Base-by-base conservation (phyloP, 2,888 invertebrate genomes). In the Bombylius discolor region DNA sequence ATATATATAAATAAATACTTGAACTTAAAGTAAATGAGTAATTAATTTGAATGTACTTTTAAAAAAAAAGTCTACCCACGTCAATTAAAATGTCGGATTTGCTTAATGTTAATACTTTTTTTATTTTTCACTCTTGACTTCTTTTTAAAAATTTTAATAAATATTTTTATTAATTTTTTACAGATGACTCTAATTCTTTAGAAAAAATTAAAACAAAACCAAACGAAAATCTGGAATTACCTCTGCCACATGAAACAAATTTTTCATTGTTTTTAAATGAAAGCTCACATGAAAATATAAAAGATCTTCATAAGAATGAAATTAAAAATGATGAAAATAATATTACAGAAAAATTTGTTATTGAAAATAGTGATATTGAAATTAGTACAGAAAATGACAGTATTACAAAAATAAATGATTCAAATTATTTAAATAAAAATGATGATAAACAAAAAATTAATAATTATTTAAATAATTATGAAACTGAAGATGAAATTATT, bases 131-230 rank as follows among this genome's bases (percentile, higher is more conserved):
- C 34, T 7, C 34, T 7, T 36, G 1, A 36, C 2, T 7, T 7
- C 1, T 7, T 7, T 36, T 8, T 8, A 36, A 36, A 36, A 7
- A 36, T 36, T 36, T 36, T 36, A 36, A 36, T 36, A 36, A 7
- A 57, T 56, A 4, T 13, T 47, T 62, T 44, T 4, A 39, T 36
- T 36, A 42, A n/a, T 51, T 31, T 7, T 23, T 48, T 48, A 11
- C 11, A 42, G 39, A 11, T 42, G 39, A 11, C 31, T 32, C 47
- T 36, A 31, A n/a, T 32, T 48, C 53, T 31, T 42, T 48, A 9
- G n/a, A 52, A 14, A 39, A 47, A 13, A 47, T 44, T 48, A 5
- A 14, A 36, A 49, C 44, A 45, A 45, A 33, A 4, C 32, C 33
- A 44, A 39, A 50, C 12, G 39, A 47, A 31, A 51, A 9, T 49